Percentiles rank a stretch among this genome's conserved stretches.
These are phyloP conservation scores for Caenorhabditis sp. DNA, from an alignment of 2,888 invertebrate genomes.

Conservation along the genomic window DNA sequence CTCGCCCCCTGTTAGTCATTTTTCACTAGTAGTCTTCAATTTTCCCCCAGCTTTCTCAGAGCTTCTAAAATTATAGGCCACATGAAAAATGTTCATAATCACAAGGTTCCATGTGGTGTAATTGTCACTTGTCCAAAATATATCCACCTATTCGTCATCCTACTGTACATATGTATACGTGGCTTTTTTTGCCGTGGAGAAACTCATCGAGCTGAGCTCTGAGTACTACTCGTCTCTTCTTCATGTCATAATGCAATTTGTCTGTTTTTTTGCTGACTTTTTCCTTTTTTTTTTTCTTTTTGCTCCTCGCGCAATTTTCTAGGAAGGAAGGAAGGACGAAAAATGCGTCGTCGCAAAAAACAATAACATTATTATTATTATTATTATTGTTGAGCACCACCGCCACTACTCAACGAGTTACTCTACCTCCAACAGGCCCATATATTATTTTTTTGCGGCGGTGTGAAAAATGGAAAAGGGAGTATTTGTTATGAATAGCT, in stretches of 20 bases:
- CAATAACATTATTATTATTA: neutral
- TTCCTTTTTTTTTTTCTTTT: neutral
- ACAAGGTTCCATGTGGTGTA: neutral
- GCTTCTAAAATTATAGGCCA: no score
- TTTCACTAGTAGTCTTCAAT: no score
- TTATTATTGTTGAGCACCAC: neutral
- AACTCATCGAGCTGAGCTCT: neutral
- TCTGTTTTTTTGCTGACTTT: constrained; percentile 6
- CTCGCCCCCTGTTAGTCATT: no score
- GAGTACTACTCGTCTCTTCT: neutral
- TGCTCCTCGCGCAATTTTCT: neutral
- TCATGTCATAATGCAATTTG: constrained; percentile 32
- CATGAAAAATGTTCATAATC: no score
- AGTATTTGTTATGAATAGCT: neutral
- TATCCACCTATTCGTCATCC: no score
- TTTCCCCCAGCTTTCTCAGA: no score
- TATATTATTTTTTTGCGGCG: neutral
- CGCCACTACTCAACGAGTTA: neutral
- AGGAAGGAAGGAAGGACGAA: neutral
- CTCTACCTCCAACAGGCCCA: neutral
- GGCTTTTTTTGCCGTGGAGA: neutral
- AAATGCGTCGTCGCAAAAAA: neutral
- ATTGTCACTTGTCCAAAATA: neutral
- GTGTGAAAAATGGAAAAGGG: neutral
- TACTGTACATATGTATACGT: neutral